phyloP scores from a whole-genome alignment of 2,888 invertebrate species.

The Lomographa bimaculata region DNA sequence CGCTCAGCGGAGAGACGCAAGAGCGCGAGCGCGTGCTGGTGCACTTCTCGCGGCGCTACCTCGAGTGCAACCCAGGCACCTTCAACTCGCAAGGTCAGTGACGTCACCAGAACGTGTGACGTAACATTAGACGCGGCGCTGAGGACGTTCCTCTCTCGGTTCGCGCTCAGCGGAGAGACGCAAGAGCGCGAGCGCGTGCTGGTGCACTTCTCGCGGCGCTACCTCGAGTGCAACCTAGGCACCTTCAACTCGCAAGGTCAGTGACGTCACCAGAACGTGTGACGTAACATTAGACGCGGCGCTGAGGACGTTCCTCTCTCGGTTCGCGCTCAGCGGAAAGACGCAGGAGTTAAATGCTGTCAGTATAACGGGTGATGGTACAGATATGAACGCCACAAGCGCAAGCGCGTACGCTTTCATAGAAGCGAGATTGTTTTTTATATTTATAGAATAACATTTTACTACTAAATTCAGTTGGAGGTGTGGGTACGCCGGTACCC shows the following conservation, averaged over 20 bases:
- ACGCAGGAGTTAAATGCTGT: too few relatives aligned
- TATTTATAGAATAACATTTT: too few relatives aligned
- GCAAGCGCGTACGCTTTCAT: too few relatives aligned
- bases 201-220: conserved; percentile 98
- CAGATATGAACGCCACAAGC: too few relatives aligned
- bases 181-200: conserved; percentile 98
- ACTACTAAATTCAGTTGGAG: too few relatives aligned
- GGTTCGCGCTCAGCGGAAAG: conserved; percentile 97
- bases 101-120: conserved; percentile 79
- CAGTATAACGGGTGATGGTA: too few relatives aligned
- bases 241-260: conserved; percentile 98
- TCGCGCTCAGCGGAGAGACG: conserved; percentile 97
- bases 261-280: too few relatives aligned
- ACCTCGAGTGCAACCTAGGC: conserved; percentile 97
- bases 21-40: conserved; percentile 98
- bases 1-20: conserved; percentile 98
- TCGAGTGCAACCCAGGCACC: conserved; percentile 97
- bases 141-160: conserved; percentile 95
- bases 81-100: conserved; percentile 99
- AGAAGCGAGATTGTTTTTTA: too few relatives aligned
- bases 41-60: conserved; percentile 97
- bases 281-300: conserved; percentile 96
- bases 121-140: conserved; percentile 96
- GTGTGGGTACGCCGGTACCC: too few relatives aligned
- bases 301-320: conserved; percentile 95